These are phyloP conservation scores for Marisa cornuarietis DNA, from an alignment of 1,140 invertebrate genomes.

Conservation along the genomic window DNA sequence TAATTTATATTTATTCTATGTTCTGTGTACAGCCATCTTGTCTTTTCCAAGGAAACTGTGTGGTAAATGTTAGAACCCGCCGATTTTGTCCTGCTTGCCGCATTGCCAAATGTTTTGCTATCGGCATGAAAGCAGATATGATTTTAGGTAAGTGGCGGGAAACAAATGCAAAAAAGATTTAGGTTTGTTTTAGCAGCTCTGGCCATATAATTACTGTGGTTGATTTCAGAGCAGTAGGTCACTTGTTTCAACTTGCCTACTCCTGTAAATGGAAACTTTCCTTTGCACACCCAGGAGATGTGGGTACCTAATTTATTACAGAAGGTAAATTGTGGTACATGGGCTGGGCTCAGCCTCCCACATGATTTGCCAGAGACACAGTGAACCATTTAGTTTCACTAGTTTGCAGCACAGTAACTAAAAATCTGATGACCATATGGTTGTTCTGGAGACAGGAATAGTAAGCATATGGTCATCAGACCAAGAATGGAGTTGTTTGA, in stretches of 20 bases:
- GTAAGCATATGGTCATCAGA: no score
- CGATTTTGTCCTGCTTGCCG: slow-evolving; percentile 96
- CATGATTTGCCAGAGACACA: no score
- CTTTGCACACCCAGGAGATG: no score
- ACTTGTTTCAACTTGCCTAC: background rate
- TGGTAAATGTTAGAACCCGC: slow-evolving; percentile 89
- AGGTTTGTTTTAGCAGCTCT: background rate
- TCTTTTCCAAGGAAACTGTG: slow-evolving; percentile 90
- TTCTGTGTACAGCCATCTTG: slow-evolving; percentile 79
- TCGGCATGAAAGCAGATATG: slow-evolving; percentile 97
- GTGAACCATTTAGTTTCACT: no score
- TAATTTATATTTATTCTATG: background rate
- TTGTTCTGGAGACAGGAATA: no score
- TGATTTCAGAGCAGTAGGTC: background rate
- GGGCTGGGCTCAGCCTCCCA: no score
- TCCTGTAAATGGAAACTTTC: no score
- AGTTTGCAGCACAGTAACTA: no score
- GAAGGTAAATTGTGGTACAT: no score
- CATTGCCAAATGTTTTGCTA: slow-evolving; percentile 86
- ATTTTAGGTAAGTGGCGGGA: slow-evolving; percentile 70
- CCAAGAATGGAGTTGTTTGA: no score
- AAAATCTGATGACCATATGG: no score
- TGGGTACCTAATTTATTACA: no score
- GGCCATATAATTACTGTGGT: background rate
- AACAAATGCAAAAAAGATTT: background rate